Conservation (phyloP, 2,888 invertebrate species). For the Drosophila stalkeri region DNA sequence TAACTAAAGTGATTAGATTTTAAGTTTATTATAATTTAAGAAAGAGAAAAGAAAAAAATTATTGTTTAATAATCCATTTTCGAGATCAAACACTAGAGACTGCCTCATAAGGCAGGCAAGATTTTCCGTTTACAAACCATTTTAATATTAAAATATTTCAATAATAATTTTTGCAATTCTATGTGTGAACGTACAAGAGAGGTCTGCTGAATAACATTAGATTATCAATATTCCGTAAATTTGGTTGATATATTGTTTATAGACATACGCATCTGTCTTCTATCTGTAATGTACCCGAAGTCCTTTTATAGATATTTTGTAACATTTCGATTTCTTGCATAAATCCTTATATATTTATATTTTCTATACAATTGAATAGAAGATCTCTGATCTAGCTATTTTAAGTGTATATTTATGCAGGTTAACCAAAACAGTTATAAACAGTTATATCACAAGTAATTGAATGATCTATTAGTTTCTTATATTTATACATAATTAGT, state of each 20-base stretch:
- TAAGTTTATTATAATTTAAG: neutral
- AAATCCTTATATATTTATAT: neutral
- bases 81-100: neutral
- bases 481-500: neutral
- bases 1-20: neutral
- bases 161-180: neutral
- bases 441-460: neutral
- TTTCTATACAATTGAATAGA: no score
- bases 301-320: neutral
- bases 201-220: neutral
- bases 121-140: neutral
- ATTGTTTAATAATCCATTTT: neutral
- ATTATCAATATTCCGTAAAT: neutral
- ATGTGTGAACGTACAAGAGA: neutral
- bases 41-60: neutral
- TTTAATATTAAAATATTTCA: neutral
- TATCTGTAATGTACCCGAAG: no score
- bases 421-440: neutral
- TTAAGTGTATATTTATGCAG: no score
- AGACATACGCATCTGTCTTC: neutral
- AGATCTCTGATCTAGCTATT: no score
- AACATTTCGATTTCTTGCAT: no score
- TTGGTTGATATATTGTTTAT: neutral
- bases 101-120: neutral
- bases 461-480: neutral